Conservation (phyloP, 2,797 vertebrate species). For the Rachycentron canadum region DNA sequence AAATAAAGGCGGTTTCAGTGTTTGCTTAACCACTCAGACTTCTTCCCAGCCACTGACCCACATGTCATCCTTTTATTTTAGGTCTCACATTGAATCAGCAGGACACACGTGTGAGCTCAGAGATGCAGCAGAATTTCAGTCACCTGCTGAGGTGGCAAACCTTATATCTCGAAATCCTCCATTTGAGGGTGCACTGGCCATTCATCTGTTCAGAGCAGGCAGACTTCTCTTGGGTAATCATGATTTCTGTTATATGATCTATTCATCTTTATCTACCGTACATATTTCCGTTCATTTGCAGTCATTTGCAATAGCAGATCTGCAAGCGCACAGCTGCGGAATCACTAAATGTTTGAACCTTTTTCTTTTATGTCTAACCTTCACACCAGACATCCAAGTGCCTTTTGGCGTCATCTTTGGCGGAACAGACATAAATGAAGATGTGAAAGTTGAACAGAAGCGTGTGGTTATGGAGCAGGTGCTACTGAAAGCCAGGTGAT, state of each 20-base stretch:
- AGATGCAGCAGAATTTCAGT: slow-evolving; percentile 86
- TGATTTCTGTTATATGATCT: slow-evolving; percentile 1
- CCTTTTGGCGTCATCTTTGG: slow-evolving; percentile 96
- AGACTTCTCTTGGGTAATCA: slow-evolving; percentile 90
- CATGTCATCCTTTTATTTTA: slow-evolving; percentile 71
- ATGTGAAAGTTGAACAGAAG: slow-evolving; percentile 90
- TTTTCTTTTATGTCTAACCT: slow-evolving; percentile 59
- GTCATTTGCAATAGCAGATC: neutral
- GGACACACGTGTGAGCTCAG: slow-evolving; percentile 91
- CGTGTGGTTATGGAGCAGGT: slow-evolving; percentile 89
- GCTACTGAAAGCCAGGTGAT: slow-evolving; percentile 92
- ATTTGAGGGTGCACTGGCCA: slow-evolving; percentile 89
- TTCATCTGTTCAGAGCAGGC: slow-evolving; percentile 93
- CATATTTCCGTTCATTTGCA: neutral
- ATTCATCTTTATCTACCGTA: neutral
- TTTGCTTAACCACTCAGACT: neutral
- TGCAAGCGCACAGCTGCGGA: neutral
- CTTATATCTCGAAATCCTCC: slow-evolving; percentile 77
- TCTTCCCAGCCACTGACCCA: neutral
- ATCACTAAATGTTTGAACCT: slow-evolving; percentile 15
- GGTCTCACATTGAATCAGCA: slow-evolving; percentile 89
- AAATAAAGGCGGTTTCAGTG: neutral
- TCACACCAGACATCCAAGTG: slow-evolving; percentile 84
- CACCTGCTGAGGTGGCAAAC: slow-evolving; percentile 81
- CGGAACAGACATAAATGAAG: slow-evolving; percentile 97